Conservation (phyloP, 1,140 invertebrate genomes). For the Cyclina sinensis region DNA sequence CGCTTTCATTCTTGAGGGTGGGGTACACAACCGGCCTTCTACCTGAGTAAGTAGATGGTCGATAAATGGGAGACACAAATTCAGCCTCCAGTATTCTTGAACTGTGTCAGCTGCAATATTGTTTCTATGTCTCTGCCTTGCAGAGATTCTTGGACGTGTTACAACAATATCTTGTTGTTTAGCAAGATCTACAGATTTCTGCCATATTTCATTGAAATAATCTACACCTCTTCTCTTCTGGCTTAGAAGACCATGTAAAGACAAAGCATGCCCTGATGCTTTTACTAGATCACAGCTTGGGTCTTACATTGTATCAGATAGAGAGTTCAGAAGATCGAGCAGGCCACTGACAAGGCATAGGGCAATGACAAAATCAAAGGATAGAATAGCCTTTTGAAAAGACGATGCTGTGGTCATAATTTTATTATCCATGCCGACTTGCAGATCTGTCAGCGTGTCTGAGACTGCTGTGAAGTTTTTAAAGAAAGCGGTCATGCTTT, state of each 20-base stretch:
- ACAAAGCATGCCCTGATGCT: neutral
- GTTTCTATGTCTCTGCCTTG: neutral
- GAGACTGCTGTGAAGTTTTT: too few relatives aligned
- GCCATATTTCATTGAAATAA: slow-evolving; percentile 2
- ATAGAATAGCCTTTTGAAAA: neutral
- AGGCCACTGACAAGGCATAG: slow-evolving; percentile 3
- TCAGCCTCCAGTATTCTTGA: slow-evolving; percentile 1
- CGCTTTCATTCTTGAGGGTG: neutral
- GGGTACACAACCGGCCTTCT: neutral
- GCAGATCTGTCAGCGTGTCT: too few relatives aligned
- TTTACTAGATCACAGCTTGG: slow-evolving; percentile 29
- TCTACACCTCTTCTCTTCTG: neutral
- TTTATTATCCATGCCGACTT: too few relatives aligned
- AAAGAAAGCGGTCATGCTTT: neutral
- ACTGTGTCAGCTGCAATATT: neutral
- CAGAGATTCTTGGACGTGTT: neutral
- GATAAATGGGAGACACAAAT: slow-evolving; percentile 8
- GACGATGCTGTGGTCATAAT: too few relatives aligned
- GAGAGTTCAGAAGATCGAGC: neutral
- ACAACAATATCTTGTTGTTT: neutral
- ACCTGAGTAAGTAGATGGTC: slow-evolving; percentile 9
- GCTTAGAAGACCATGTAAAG: neutral
- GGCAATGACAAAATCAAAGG: neutral
- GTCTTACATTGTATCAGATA: neutral
- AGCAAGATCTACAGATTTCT: neutral